phyloP scores from a whole-genome alignment of 2,797 vertebrate species.

The Sebastes umbrosus region DNA sequence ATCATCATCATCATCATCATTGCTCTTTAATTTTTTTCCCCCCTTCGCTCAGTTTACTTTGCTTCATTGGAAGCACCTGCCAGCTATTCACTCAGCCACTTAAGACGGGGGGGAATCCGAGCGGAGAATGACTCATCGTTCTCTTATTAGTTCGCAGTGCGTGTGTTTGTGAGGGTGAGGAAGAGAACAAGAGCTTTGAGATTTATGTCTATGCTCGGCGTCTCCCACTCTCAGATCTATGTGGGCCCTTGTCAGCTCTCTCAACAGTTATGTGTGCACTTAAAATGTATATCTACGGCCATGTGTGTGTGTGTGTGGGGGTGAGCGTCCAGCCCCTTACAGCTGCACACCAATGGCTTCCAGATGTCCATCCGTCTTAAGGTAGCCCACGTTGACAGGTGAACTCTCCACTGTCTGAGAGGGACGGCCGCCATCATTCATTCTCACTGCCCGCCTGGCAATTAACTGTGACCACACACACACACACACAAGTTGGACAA shows the following conservation, averaged over 20 bases:
- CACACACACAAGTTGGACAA: constrained; percentile 28
- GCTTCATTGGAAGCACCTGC: constrained; percentile 68
- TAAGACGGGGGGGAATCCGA: constrained; percentile 60
- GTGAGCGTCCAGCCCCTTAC: constrained; percentile 39
- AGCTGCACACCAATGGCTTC: constrained; percentile 73
- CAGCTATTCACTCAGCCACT: constrained; percentile 68
- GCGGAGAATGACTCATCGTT: constrained; percentile 66
- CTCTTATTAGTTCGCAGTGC: constrained; percentile 50
- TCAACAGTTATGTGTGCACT: constrained; percentile 59
- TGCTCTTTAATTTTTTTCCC: constrained; percentile 49
- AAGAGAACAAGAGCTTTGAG: constrained; percentile 43
- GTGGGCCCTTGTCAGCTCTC: constrained; percentile 64
- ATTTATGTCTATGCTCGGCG: constrained; percentile 60
- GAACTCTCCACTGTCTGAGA: constrained; percentile 76
- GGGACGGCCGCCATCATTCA: constrained; percentile 65
- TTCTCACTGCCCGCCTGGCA: constrained; percentile 46
- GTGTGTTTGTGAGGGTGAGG: neutral
- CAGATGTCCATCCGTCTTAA: constrained; percentile 81
- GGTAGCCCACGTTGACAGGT: constrained; percentile 76
- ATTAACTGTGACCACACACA: constrained; percentile 63
- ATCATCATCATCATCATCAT: constrained; percentile 31
- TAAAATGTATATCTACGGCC: constrained; percentile 52
- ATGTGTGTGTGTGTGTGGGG: constrained; percentile 2
- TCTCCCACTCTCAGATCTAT: constrained; percentile 62
- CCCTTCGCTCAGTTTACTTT: constrained; percentile 52